A percentile compares a stretch with the other conserved stretches of the same genome.
phyloP scores from a whole-genome alignment of 2,797 vertebrate species.

The Falco concolor region DNA sequence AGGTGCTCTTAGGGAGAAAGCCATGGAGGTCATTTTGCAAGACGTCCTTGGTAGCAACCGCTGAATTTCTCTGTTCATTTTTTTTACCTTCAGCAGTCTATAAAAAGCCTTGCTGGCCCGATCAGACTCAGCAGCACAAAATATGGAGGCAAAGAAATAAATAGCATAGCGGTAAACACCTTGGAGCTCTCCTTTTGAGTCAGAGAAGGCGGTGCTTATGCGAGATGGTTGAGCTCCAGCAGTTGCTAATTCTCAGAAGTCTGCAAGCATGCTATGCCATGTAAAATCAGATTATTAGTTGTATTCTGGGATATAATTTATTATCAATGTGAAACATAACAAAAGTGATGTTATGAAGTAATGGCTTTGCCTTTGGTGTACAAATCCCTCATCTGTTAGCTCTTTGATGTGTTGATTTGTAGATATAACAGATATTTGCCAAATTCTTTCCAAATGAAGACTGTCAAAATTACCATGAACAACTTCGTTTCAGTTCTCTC shows the following conservation, averaged over 20 bases:
- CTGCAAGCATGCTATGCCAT: neutral
- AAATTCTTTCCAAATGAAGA: neutral
- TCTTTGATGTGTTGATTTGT: neutral
- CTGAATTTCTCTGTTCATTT: neutral
- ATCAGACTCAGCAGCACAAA: neutral
- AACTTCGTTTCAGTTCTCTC: neutral
- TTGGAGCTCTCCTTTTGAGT: neutral
- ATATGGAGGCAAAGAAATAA: neutral
- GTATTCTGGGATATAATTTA: neutral
- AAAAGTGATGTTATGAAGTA: neutral
- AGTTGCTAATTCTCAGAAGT: neutral
- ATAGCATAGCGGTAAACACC: neutral
- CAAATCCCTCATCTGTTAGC: neutral
- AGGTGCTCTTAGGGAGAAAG: neutral
- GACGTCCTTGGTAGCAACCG: neutral
- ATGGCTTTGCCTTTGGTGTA: neutral
- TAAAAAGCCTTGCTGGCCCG: neutral
- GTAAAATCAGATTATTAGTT: neutral
- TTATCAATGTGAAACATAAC: neutral
- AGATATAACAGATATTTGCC: neutral
- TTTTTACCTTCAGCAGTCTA: neutral
- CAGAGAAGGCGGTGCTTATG: neutral
- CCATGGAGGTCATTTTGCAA: neutral
- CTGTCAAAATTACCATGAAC: neutral
- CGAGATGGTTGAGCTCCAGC: neutral